Evolutionary conservation across 2,888 invertebrate species (phyloP).

Genomic region (Synanthedon tipuliformis): DNA sequence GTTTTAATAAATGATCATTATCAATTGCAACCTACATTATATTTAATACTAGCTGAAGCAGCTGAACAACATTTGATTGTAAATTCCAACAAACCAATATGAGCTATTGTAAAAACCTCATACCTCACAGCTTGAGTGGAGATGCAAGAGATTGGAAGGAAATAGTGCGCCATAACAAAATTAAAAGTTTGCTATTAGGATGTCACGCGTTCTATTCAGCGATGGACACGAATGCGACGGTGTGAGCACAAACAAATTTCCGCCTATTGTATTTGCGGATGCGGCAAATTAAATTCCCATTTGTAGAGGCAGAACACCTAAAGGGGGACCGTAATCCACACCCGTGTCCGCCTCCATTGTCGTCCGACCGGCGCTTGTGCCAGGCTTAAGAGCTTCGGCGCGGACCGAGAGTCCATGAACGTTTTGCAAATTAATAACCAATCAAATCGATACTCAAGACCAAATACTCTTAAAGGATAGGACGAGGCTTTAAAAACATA

Average conservation of each 20-base stretch:
- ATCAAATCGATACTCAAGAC: conserved; percentile 21
- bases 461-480: not conserved
- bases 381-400: conserved; percentile 46
- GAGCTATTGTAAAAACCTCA: no score
- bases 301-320: conserved; percentile 41
- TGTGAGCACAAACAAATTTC: conserved; percentile 37
- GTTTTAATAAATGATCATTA: no score
- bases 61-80: no score
- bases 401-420: conserved; percentile 27
- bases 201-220: conserved; percentile 5
- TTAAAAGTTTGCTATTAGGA: not conserved
- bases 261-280: conserved; percentile 52
- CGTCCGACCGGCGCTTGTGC: conserved; percentile 33
- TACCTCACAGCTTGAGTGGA: no score
- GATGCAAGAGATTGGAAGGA: no score
- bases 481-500: no score
- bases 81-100: no score
- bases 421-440: conserved; percentile 57
- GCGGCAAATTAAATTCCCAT: conserved; percentile 62
- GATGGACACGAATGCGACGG: conserved; percentile 21
- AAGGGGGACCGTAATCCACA: conserved; percentile 47
- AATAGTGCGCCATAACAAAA: not conserved
- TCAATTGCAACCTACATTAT: no score
- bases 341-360: conserved; percentile 46
- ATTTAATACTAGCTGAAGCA: no score